Evolutionary conservation across 2,797 vertebrate species (phyloP).

Genomic region (Denticeps clupeoides): DNA sequence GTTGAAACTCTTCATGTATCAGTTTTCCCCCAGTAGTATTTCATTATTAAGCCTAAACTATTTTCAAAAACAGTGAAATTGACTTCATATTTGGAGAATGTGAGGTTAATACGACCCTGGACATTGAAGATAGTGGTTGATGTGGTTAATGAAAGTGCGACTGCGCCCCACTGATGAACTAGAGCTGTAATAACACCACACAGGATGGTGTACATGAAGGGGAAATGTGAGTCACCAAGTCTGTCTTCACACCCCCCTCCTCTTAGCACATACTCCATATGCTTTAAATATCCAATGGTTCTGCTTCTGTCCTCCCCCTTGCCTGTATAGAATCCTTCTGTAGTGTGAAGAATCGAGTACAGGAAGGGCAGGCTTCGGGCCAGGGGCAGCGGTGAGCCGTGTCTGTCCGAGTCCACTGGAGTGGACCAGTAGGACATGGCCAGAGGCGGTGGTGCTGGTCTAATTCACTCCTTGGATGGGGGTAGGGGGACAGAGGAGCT

Average conservation of each 20-base stretch:
- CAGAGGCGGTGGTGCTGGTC: too few relatives aligned
- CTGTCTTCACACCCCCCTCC: slow-evolving; percentile 6
- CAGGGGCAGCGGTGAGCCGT: neutral
- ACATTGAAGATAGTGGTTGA: too few relatives aligned
- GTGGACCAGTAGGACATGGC: too few relatives aligned
- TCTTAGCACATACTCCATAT: slow-evolving; percentile 8
- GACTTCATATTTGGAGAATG: neutral
- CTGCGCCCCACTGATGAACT: slow-evolving; percentile 6
- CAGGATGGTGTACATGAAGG: slow-evolving; percentile 7
- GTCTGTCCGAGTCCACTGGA: neutral
- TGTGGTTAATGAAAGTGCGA: too few relatives aligned
- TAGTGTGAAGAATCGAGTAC: too few relatives aligned
- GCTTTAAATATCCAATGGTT: slow-evolving; percentile 30
- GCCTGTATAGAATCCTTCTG: too few relatives aligned
- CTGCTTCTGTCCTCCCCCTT: neutral
- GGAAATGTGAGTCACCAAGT: slow-evolving; percentile 9
- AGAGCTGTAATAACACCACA: neutral
- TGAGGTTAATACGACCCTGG: neutral
- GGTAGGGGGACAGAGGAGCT: too few relatives aligned
- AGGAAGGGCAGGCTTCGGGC: too few relatives aligned
- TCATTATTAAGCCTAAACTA: slow-evolving; percentile 12
- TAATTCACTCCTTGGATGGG: too few relatives aligned
- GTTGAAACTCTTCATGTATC: neutral
- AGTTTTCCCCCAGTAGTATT: neutral
- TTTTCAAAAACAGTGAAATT: slow-evolving; percentile 14